A percentile compares a stretch with the other conserved stretches of the same genome.
These are phyloP conservation scores for Threskiornis aethiopicus DNA, from an alignment of 2,797 vertebrate species.

Conservation along the genomic window DNA sequence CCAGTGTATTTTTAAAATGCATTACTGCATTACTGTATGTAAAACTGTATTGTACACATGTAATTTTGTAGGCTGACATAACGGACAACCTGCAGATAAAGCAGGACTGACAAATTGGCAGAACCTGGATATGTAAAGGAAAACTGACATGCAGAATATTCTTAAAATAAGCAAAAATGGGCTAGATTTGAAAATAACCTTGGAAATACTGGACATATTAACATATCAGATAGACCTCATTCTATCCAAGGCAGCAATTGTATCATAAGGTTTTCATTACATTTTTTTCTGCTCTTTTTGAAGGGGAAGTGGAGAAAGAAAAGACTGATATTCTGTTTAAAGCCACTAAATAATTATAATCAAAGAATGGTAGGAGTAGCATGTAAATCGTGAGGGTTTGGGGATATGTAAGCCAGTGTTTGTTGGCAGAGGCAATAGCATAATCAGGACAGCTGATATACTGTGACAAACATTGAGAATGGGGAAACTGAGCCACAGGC, in stretches of 20 bases:
- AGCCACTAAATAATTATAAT: neutral
- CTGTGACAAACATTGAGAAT: neutral
- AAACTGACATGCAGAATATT: neutral
- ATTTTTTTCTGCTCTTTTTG: neutral
- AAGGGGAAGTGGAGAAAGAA: neutral
- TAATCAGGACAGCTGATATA: neutral
- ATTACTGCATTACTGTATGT: neutral
- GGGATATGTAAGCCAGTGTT: neutral
- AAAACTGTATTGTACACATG: neutral
- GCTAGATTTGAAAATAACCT: conserved; percentile 1
- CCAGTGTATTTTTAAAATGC: neutral
- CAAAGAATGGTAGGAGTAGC: neutral
- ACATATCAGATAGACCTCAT: neutral
- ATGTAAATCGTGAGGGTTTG: neutral
- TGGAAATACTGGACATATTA: neutral
- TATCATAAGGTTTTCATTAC: neutral
- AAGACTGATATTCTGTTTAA: neutral
- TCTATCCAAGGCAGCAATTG: neutral
- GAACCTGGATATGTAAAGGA: neutral
- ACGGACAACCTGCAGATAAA: neutral
- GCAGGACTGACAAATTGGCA: neutral
- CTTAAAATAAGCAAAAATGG: neutral
- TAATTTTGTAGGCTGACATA: neutral
- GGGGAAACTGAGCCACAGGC: neutral
- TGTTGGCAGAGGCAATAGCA: neutral